phyloP scores from a whole-genome alignment of 2,888 invertebrate genomes.

The Scelioninae gen. 1 region DNA sequence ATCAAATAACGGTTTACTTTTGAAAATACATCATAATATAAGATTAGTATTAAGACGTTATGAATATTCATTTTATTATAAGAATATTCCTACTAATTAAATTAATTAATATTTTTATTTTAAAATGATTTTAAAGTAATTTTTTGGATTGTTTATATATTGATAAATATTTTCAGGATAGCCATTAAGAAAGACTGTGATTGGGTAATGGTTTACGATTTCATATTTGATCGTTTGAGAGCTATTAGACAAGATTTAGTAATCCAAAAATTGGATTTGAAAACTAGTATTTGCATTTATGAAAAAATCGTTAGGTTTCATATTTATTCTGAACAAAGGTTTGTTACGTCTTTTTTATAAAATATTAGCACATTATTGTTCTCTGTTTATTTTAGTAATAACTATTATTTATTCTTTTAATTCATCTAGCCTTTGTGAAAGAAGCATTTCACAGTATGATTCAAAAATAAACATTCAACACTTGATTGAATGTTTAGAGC shows the following conservation, averaged over 20 bases:
- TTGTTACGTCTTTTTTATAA: background rate
- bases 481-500: constrained; percentile 89
- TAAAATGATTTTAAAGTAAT: background rate
- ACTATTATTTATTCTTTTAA: no score
- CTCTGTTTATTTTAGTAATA: no score
- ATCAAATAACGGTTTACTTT: no score
- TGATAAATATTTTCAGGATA: constrained; percentile 80
- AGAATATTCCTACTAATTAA: no score
- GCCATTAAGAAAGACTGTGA: constrained; percentile 82
- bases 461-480: constrained; percentile 89
- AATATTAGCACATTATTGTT: background rate
- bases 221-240: constrained; percentile 90
- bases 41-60: no score
- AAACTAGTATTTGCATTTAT: constrained; percentile 86
- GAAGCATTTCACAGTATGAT: constrained; percentile 87
- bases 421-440: constrained; percentile 86
- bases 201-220: constrained; percentile 88
- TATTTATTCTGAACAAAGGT: constrained; percentile 90
- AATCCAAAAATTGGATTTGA: constrained; percentile 87
- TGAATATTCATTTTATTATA: no score
- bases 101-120: no score
- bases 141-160: no score
- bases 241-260: constrained; percentile 92
- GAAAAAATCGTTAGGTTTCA: constrained; percentile 91
- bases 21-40: no score